Base-by-base conservation (phyloP, 1,140 invertebrate genomes). In the Teleogryllus occipitalis region DNA sequence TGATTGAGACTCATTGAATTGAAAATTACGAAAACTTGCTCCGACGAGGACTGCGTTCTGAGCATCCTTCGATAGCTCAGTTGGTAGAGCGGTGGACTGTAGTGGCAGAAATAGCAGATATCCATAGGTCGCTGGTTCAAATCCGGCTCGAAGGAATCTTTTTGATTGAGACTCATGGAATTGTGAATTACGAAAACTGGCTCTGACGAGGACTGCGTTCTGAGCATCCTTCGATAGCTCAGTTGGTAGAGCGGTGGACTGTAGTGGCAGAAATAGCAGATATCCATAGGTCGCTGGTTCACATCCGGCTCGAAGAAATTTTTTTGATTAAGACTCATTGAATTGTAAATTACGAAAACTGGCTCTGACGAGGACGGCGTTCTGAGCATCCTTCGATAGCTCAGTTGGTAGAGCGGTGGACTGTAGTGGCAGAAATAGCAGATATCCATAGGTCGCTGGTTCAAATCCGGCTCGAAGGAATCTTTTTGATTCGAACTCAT, bases 381-480 rank as follows among this genome's bases (percentile, higher is more conserved):
- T 1, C 1, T 39, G 27, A 5, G 27, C 27, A 5, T 73, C 72
- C 72, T 73, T 73, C 72, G 72, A 73, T 73, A 73, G 72, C 72
- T 73, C 72, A 73, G 72, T 2, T 73, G 72, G 72, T 73, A 73
- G 72, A 3, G 72, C 72, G 72, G 72, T 73, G 72, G 72, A 73
- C 72, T 73, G 72, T 2, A 39, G 27, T 39, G 5, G 27, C 5
- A 1, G 1, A 39, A 5, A 2, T 1, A 78, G 80, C 81, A 82
- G 81, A 83, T 82, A 90, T 90, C 89, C 88, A 90, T 89, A 89
- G 88, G 89, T 90, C 90, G 89, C 90, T 91, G 90, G 90, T 90
- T 90, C 87, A 88, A 90, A 90, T 89, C 89, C 90, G 89, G 90
- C 88, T 90, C 90, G 90, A 90, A 90, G 89, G 90, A 90, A 83